phyloP scores from a whole-genome alignment of 2,797 vertebrate species.

The Xerus rutilus region DNA sequence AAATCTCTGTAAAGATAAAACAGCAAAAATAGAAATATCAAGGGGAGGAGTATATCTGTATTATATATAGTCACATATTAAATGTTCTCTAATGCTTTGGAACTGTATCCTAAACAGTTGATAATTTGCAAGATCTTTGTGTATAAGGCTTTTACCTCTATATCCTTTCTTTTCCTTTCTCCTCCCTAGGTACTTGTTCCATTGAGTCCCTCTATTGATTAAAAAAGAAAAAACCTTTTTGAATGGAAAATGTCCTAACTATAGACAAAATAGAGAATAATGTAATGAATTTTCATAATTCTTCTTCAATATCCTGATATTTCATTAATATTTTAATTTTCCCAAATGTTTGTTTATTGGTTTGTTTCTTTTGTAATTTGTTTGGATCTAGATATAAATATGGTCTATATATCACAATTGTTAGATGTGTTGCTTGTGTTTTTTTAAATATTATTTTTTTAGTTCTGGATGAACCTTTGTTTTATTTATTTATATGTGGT shows the following conservation, averaged over 20 bases:
- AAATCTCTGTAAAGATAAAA: slow-evolving; percentile 9
- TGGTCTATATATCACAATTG: not conserved
- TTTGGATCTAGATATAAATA: not conserved
- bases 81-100: not conserved
- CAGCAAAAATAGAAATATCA: not conserved
- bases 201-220: not conserved
- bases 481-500: no score
- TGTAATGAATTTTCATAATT: slow-evolving; percentile 15
- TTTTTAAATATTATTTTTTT: no score
- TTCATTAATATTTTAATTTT: not conserved
- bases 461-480: no score
- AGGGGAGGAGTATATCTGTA: not conserved
- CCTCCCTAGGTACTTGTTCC: not conserved
- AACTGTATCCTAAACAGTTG: not conserved
- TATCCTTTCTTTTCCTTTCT: not conserved
- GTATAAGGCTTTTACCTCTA: not conserved
- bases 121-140: not conserved
- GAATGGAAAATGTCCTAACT: not conserved
- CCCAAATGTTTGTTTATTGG: not conserved
- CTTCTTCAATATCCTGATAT: slow-evolving; percentile 20
- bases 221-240: not conserved
- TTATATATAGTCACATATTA: not conserved
- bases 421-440: not conserved
- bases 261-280: slow-evolving; percentile 28
- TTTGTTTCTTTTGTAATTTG: slow-evolving; percentile 22